phyloP scores from a whole-genome alignment of 1,140 invertebrate species.

The Drosophila malerkotliana region DNA sequence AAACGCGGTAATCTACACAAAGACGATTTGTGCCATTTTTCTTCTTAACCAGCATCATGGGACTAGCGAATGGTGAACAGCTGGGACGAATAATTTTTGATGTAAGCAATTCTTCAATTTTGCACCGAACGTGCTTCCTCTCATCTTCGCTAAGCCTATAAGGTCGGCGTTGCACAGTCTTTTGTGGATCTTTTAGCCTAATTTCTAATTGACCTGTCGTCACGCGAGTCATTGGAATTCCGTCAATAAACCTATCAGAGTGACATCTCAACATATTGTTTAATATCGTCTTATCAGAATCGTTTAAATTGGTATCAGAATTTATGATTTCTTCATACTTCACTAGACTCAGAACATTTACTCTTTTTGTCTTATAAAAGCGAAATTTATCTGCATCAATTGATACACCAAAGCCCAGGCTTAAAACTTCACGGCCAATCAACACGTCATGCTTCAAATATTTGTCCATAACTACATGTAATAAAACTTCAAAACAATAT shows the following conservation, averaged over 20 bases:
- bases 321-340: too few relatives aligned
- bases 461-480: neutral
- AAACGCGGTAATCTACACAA: too few relatives aligned
- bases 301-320: too few relatives aligned
- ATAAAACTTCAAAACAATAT: conserved; percentile 1
- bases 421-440: neutral
- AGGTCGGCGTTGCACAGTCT: conserved; percentile 6
- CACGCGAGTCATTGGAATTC: conserved; percentile 6
- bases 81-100: conserved; percentile 14
- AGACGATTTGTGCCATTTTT: too few relatives aligned
- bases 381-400: neutral
- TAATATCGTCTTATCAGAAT: too few relatives aligned
- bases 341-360: too few relatives aligned
- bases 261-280: too few relatives aligned
- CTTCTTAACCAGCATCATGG: neutral
- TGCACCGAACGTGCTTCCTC: neutral
- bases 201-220: conserved; percentile 10
- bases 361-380: too few relatives aligned
- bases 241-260: conserved; percentile 12
- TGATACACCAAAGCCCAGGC: neutral
- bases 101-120: conserved; percentile 8
- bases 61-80: conserved; percentile 7
- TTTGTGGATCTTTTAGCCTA: conserved; percentile 9
- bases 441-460: neutral
- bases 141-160: conserved; percentile 19